Percentiles rank a stretch among this genome's conserved stretches.
These are phyloP conservation scores for Physella acuta DNA, from an alignment of 1,140 invertebrate genomes.

Conservation along the genomic window DNA sequence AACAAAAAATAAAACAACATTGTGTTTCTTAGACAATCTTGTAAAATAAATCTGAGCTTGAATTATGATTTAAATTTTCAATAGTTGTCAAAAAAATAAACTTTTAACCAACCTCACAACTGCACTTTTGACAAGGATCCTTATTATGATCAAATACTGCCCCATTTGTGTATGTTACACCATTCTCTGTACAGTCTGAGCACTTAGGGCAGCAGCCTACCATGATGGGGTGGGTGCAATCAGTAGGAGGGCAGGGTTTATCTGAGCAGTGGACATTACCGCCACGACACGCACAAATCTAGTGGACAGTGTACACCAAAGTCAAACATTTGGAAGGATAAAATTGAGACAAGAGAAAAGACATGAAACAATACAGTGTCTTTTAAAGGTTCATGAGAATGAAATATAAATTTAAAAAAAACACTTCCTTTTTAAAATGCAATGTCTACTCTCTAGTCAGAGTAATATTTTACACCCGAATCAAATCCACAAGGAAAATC, in stretches of 20 bases:
- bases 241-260: slow-evolving; percentile 26
- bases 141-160: slow-evolving; percentile 26
- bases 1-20: no score
- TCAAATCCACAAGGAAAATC: no score
- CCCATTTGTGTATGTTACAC: slow-evolving; percentile 34
- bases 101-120: slow-evolving; percentile 39
- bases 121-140: slow-evolving; percentile 41
- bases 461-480: no score
- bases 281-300: slow-evolving; percentile 34
- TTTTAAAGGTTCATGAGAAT: background rate
- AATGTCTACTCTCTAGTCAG: background rate
- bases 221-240: slow-evolving; percentile 36
- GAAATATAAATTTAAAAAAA: background rate
- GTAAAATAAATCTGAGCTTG: no score
- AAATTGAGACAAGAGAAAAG: background rate
- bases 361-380: background rate
- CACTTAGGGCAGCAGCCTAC: slow-evolving; percentile 45
- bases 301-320: no score
- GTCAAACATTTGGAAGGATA: no score
- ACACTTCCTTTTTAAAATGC: background rate
- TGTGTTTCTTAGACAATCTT: no score
- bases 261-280: slow-evolving; percentile 31
- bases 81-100: no score
- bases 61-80: no score
- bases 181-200: slow-evolving; percentile 39